phyloP scores from a whole-genome alignment of 2,888 invertebrate genomes.

The Epicampocera succincta region DNA sequence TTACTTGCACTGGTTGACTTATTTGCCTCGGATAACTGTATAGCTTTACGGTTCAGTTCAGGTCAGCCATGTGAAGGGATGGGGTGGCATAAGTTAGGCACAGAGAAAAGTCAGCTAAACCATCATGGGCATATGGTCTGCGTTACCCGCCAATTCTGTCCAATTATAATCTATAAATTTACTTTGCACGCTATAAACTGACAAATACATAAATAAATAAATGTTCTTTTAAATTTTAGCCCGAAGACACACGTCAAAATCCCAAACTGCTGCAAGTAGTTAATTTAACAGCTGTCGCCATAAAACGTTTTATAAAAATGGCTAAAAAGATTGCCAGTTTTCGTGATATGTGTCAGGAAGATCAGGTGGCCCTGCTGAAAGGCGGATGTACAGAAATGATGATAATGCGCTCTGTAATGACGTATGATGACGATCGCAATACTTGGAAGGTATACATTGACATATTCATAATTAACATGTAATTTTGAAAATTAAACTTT shows the following conservation, averaged over 20 bases:
- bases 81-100: no score
- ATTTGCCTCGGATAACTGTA: no score
- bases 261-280: conserved; percentile 91
- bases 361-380: conserved; percentile 88
- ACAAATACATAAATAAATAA: no score
- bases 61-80: no score
- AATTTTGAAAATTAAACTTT: not conserved
- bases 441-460: conserved; percentile 95
- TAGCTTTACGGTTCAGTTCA: no score
- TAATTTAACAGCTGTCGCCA: conserved; percentile 95
- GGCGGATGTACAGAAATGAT: conserved; percentile 98
- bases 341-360: conserved; percentile 95
- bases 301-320: conserved; percentile 92
- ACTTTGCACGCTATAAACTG: not conserved
- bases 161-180: no score
- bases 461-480: not conserved
- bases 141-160: no score
- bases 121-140: no score
- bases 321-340: conserved; percentile 93
- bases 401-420: conserved; percentile 95
- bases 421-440: conserved; percentile 92
- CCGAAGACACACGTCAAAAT: conserved; percentile 82
- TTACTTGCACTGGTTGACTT: no score
- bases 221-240: conserved; percentile 72
- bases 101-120: no score